Evolutionary conservation across 2,797 vertebrate species (phyloP).

Genomic region (Enoplosus armatus): DNA sequence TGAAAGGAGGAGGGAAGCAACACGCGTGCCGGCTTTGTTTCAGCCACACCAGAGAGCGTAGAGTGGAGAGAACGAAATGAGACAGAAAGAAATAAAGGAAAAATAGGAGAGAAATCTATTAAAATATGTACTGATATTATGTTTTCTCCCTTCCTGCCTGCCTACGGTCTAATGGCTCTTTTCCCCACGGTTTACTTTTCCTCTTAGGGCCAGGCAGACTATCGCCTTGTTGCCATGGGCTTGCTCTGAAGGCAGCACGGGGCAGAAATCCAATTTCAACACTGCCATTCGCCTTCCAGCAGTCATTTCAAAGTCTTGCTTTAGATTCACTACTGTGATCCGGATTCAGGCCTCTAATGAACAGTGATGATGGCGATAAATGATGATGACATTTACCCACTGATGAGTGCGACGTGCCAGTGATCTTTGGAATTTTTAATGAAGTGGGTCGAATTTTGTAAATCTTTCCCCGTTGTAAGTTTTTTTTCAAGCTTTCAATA

Average conservation of each 20-base stretch:
- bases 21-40: slow-evolving; percentile 62
- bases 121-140: slow-evolving; percentile 25
- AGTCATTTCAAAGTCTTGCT: slow-evolving; percentile 41
- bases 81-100: slow-evolving; percentile 25
- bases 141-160: not conserved
- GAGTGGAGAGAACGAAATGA: slow-evolving; percentile 29
- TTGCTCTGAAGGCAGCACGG: slow-evolving; percentile 42
- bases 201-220: slow-evolving; percentile 36
- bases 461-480: not conserved
- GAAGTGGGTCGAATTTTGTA: slow-evolving; percentile 21
- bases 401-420: slow-evolving; percentile 9
- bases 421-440: slow-evolving; percentile 38
- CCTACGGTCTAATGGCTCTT: slow-evolving; percentile 35
- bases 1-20: slow-evolving; percentile 27
- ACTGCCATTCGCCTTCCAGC: slow-evolving; percentile 41
- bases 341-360: slow-evolving; percentile 41
- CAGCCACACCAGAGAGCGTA: slow-evolving; percentile 19
- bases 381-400: slow-evolving; percentile 38
- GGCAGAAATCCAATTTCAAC: slow-evolving; percentile 69
- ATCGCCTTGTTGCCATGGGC: slow-evolving; percentile 60
- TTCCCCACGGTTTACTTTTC: slow-evolving; percentile 43
- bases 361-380: slow-evolving; percentile 44
- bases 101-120: slow-evolving; percentile 15
- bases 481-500: not conserved
- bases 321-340: slow-evolving; percentile 44